A percentile compares a stretch with the other conserved stretches of the same genome.
phyloP scores from a whole-genome alignment of 2,888 invertebrate genomes.

The Clunio marinus region DNA sequence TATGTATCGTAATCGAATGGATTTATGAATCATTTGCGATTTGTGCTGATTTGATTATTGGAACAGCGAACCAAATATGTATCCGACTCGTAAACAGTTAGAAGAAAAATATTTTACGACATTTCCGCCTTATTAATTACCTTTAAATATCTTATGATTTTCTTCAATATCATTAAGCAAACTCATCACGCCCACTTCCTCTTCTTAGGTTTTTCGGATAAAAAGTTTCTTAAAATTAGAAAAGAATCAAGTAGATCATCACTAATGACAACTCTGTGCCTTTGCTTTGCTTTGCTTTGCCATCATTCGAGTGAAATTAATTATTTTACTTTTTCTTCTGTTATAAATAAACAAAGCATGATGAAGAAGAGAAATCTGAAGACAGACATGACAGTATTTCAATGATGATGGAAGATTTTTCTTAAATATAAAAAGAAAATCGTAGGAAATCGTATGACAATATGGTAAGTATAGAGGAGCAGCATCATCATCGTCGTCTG shows the following conservation, averaged over 20 bases:
- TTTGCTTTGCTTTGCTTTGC: background rate
- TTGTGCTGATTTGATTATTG: too few species aligned
- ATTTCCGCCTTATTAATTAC: conserved; percentile 9
- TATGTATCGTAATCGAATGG: too few species aligned
- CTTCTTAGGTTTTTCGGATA: conserved; percentile 15
- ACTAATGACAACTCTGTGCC: background rate
- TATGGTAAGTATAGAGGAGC: background rate
- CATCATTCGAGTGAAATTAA: conserved; percentile 15
- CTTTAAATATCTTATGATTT: conserved; percentile 11
- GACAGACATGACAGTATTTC: conserved; percentile 22
- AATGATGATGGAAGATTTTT: conserved; percentile 2
- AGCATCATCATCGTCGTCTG: too few species aligned
- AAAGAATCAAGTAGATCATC: background rate
- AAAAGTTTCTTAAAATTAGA: conserved; percentile 27
- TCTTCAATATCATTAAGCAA: background rate
- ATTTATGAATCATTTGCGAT: too few species aligned
- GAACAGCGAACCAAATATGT: too few species aligned
- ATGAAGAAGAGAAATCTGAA: conserved; percentile 8
- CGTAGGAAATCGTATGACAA: background rate
- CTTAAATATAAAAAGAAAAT: background rate
- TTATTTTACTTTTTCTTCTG: conserved; percentile 17
- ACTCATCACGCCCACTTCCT: conserved; percentile 36
- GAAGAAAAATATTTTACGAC: too few species aligned
- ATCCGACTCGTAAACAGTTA: too few species aligned
- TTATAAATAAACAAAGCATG: conserved; percentile 7